A percentile compares a stretch with the other conserved stretches of the same genome.
Conservation (phyloP, 2,888 invertebrate genomes). For the Epistrophe grossulariae region DNA sequence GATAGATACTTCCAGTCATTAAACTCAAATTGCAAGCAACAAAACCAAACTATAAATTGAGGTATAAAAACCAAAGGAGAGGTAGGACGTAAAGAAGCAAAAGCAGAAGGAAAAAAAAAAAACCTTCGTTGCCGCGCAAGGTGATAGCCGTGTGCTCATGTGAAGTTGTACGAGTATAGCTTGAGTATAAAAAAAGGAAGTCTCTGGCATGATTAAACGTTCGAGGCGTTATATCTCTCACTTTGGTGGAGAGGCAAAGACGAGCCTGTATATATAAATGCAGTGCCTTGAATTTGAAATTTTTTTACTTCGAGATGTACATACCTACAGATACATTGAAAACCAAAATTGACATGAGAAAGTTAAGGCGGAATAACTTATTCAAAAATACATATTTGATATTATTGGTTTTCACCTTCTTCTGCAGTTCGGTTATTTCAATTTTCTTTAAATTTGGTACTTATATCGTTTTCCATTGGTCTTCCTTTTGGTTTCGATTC, state of each 20-base stretch:
- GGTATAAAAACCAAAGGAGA: background rate
- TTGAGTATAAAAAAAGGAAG: constrained; percentile 54
- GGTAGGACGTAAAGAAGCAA: no score
- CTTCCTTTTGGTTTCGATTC: no score
- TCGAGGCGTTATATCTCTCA: constrained; percentile 27
- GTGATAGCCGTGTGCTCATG: constrained; percentile 72
- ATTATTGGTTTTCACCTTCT: no score
- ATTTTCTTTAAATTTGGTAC: no score
- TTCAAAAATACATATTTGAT: background rate
- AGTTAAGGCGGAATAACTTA: background rate
- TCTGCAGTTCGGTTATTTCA: no score
- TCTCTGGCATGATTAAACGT: constrained; percentile 28
- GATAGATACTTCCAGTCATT: constrained; percentile 54
- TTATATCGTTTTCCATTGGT: no score
- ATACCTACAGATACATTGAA: background rate
- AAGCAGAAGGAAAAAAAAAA: constrained; percentile 3
- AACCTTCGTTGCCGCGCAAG: constrained; percentile 62
- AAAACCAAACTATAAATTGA: constrained; percentile 36
- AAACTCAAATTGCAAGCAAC: constrained; percentile 55
- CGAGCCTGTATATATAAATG: background rate
- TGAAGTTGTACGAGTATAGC: constrained; percentile 47
- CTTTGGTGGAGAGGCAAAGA: constrained; percentile 12
- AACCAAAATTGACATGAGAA: background rate
- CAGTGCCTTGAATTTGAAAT: background rate
- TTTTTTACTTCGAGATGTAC: background rate